These are phyloP conservation scores for Mya arenaria DNA, from an alignment of 1,140 invertebrate species.

Conservation along the genomic window DNA sequence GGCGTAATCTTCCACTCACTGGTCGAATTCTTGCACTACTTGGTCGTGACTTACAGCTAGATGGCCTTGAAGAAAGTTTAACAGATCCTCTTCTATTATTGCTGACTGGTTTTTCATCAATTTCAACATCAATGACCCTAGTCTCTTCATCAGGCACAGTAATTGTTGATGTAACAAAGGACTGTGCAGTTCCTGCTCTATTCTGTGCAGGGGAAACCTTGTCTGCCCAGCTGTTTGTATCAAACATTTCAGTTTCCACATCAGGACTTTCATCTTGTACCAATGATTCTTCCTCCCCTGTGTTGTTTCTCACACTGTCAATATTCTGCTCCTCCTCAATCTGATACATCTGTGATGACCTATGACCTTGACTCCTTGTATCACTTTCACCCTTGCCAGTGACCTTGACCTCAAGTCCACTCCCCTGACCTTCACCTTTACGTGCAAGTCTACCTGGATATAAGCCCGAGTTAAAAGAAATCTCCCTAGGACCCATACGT, in stretches of 20 bases:
- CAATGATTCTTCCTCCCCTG: too few relatives aligned
- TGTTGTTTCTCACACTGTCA: neutral
- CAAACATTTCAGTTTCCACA: too few relatives aligned
- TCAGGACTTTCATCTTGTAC: too few relatives aligned
- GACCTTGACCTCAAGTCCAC: slow-evolving; percentile 27
- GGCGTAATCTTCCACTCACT: too few relatives aligned
- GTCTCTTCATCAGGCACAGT: neutral
- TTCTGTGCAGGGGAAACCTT: slow-evolving; percentile 1
- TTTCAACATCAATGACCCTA: slow-evolving; percentile 3
- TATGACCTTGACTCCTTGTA: neutral
- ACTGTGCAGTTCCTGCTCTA: neutral
- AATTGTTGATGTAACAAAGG: neutral
- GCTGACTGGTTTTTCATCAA: slow-evolving; percentile 24
- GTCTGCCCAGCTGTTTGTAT: neutral
- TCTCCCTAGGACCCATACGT: slow-evolving; percentile 34
- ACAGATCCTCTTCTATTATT: too few relatives aligned
- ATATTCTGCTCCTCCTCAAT: slow-evolving; percentile 19
- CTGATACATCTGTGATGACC: slow-evolving; percentile 19
- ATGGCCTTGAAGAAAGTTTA: too few relatives aligned
- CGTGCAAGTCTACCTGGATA: slow-evolving; percentile 48
- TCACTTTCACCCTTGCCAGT: slow-evolving; percentile 39
- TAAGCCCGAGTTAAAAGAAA: slow-evolving; percentile 42
- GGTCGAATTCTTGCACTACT: too few relatives aligned
- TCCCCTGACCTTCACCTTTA: slow-evolving; percentile 39
- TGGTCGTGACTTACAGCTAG: too few relatives aligned